Conservation (phyloP, 1,140 invertebrate genomes). For the Pseudomyrmex pallidus region DNA sequence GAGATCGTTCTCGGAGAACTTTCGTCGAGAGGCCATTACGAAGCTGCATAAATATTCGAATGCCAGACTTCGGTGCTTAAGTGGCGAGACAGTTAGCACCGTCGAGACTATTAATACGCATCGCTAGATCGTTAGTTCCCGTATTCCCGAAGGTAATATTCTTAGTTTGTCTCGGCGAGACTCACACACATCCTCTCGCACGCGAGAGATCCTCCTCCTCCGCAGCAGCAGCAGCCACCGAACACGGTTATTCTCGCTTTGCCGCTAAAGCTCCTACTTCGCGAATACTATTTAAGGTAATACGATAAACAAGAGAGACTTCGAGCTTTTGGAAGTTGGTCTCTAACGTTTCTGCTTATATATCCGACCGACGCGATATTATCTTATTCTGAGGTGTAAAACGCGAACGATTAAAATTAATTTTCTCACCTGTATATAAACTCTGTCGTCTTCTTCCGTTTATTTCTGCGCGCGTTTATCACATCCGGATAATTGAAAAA, state of each 20-base stretch:
- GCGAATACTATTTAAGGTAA: conserved; percentile 42
- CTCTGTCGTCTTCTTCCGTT: neutral
- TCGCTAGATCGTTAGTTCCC: conserved; percentile 66
- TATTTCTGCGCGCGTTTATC: neutral
- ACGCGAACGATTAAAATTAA: neutral
- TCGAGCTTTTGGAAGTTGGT: conserved; percentile 76
- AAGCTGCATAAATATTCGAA: conserved; percentile 52
- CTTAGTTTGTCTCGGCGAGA: conserved; percentile 62
- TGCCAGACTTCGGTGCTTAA: conserved; percentile 52
- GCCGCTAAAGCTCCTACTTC: conserved; percentile 64
- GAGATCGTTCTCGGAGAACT: conserved; percentile 26
- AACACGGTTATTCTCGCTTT: conserved; percentile 67
- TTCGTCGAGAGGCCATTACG: conserved; percentile 46
- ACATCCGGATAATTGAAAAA: neutral
- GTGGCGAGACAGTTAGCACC: conserved; percentile 66
- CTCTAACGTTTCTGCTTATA: conserved; percentile 78
- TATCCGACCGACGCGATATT: conserved; percentile 61
- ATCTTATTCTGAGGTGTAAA: conserved; percentile 1
- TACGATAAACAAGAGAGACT: conserved; percentile 65
- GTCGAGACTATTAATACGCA: conserved; percentile 68
- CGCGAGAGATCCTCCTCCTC: conserved; percentile 75
- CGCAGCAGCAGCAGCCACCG: conserved; percentile 69
- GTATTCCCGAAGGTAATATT: conserved; percentile 70
- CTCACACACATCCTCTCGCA: conserved; percentile 56
- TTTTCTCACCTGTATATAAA: neutral